Conservation (phyloP, 2,888 invertebrate species). For the Herminia tarsipennalis region DNA sequence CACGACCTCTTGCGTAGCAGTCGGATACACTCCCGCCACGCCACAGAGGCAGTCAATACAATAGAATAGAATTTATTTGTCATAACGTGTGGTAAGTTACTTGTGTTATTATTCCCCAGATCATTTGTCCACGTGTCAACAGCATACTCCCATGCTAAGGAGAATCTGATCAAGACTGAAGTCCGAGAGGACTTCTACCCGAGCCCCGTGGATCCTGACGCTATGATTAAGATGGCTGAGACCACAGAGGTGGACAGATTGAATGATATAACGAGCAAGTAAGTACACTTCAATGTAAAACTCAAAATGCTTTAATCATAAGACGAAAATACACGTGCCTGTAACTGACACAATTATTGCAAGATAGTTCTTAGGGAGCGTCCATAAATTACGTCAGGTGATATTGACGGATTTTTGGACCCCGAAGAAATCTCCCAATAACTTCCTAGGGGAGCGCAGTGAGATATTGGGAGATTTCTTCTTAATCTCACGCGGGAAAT, state of each 20-base stretch:
- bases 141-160: constrained; percentile 73
- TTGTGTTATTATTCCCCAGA: constrained; percentile 35
- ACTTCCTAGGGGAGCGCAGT: background rate
- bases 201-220: constrained; percentile 31
- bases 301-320: background rate
- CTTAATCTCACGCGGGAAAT: no score
- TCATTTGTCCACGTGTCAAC: constrained; percentile 51
- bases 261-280: constrained; percentile 28
- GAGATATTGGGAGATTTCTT: background rate
- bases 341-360: no score
- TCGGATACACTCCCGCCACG: no score
- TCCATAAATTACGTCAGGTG: no score
- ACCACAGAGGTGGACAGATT: constrained; percentile 27
- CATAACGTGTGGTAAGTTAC: no score
- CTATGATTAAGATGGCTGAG: constrained; percentile 44
- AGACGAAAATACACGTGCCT: background rate
- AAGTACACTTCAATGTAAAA: constrained; percentile 2
- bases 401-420: background rate
- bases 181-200: constrained; percentile 46
- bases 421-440: background rate
- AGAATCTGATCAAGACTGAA: constrained; percentile 1
- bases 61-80: no score
- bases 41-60: no score
- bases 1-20: no score
- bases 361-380: no score